Percentiles rank a stretch among this genome's conserved stretches.
phyloP scores from a whole-genome alignment of 2,888 invertebrate species.

The Agonopterix alstromeriana region DNA sequence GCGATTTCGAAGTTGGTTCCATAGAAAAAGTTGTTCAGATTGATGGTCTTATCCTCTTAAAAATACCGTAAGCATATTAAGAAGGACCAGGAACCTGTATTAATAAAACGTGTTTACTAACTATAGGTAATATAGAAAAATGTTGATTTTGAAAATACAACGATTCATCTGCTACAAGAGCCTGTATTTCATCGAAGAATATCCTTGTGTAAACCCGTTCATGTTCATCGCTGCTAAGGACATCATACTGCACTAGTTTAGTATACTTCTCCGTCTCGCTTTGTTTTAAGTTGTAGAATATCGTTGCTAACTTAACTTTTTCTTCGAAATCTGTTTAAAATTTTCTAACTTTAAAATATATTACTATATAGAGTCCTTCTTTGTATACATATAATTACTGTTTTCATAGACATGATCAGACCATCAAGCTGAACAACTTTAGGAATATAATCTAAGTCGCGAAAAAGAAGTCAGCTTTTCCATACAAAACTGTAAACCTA shows the following conservation, averaged over 20 bases:
- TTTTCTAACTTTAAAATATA: background rate
- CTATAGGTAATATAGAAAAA: constrained; percentile 73
- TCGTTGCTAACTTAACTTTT: constrained; percentile 53
- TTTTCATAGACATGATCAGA: no score
- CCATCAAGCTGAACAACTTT: no score
- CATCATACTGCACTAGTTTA: constrained; percentile 57
- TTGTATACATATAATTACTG: no score
- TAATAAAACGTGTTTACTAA: constrained; percentile 18
- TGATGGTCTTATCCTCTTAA: no score
- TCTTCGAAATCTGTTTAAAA: constrained; percentile 55
- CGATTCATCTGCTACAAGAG: constrained; percentile 56
- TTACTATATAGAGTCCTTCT: no score
- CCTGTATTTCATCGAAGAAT: constrained; percentile 60
- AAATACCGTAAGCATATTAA: no score
- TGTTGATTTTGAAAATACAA: constrained; percentile 50
- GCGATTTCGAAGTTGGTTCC: no score
- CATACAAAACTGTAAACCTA: no score
- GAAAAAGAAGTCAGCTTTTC: no score
- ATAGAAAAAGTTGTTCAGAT: no score
- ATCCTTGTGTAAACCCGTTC: constrained; percentile 61
- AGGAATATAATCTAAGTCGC: no score
- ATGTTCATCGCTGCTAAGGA: constrained; percentile 56
- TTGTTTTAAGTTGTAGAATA: constrained; percentile 49
- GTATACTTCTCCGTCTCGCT: constrained; percentile 45
- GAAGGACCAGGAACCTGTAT: no score